These are phyloP conservation scores for Setophaga petechia DNA, from an alignment of 2,113 vertebrate species.

Conservation along the genomic window DNA sequence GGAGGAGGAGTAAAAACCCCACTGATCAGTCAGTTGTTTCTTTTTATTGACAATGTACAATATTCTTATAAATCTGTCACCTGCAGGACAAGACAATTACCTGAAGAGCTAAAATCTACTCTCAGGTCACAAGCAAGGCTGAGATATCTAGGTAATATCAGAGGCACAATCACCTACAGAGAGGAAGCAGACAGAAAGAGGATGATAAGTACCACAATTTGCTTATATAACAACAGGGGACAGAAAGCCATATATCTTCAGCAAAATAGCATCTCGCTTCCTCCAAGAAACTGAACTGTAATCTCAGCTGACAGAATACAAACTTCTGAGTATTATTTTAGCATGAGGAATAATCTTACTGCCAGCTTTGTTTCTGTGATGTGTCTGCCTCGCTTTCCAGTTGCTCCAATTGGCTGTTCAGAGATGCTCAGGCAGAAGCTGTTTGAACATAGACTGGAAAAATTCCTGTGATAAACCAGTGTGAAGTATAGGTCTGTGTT, in stretches of 20 bases:
- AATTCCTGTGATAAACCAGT: background rate
- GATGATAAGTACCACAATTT: slow-evolving; percentile 10
- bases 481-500: background rate
- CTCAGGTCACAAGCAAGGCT: background rate
- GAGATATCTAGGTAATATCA: background rate
- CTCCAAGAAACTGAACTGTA: background rate
- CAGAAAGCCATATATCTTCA: background rate
- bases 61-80: background rate
- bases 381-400: rapidly evolving
- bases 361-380: background rate
- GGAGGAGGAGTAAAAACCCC: background rate
- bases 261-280: background rate
- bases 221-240: background rate
- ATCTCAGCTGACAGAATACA: slow-evolving; percentile 15
- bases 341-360: background rate
- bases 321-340: background rate
- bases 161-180: background rate
- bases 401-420: background rate
- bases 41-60: background rate
- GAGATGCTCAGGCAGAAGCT: background rate
- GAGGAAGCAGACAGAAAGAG: background rate
- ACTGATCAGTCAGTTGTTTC: background rate
- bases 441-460: background rate
- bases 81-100: background rate
- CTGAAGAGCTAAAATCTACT: background rate